Conservation (phyloP, 2,113 vertebrate species). For the Prunella fulvescens region DNA sequence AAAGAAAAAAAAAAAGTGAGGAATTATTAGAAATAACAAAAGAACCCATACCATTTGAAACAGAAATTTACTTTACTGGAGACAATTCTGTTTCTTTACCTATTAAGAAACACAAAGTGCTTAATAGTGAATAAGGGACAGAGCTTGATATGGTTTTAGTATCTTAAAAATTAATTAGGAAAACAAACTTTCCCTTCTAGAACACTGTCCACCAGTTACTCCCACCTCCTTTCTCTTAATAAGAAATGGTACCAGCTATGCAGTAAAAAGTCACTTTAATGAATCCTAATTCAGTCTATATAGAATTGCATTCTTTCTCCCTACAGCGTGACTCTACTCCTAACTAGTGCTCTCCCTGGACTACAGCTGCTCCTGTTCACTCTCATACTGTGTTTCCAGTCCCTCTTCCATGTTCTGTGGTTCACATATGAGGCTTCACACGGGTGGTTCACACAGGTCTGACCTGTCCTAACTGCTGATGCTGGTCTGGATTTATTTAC, state of each 20-base stretch:
- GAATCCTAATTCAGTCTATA: neutral
- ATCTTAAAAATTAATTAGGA: neutral
- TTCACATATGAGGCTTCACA: neutral
- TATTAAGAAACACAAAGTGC: neutral
- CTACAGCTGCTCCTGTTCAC: neutral
- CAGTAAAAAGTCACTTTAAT: neutral
- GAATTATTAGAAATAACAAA: neutral
- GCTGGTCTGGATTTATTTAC: neutral
- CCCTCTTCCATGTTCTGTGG: neutral
- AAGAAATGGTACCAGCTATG: neutral
- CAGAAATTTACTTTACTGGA: neutral
- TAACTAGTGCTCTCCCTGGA: neutral
- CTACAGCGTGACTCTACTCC: neutral
- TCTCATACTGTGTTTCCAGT: neutral
- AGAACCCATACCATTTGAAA: neutral
- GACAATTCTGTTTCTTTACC: neutral
- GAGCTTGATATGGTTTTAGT: neutral
- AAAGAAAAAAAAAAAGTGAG: neutral
- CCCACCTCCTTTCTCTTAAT: neutral
- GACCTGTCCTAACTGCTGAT: neutral
- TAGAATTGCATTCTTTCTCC: neutral
- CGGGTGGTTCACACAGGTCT: neutral
- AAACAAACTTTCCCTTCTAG: neutral
- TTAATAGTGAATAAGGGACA: neutral
- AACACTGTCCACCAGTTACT: neutral